phyloP scores from a whole-genome alignment of 2,113 vertebrate genomes.

The Tenebrosternarchus preto region DNA sequence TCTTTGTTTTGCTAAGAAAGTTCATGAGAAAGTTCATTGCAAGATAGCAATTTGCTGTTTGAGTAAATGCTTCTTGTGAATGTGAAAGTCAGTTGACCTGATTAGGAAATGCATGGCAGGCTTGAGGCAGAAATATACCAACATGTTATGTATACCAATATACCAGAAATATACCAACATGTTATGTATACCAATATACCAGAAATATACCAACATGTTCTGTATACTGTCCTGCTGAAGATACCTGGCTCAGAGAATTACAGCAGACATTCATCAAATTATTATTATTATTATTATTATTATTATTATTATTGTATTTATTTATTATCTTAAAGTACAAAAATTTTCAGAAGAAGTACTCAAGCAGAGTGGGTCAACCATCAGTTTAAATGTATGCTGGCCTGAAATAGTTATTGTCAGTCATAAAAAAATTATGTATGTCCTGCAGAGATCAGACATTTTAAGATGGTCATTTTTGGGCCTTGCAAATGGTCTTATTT shows the following conservation, averaged over 20 bases:
- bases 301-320: background rate
- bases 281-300: slow-evolving; percentile 1
- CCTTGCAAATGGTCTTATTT: slow-evolving; percentile 40
- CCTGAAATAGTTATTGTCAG: background rate
- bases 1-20: background rate
- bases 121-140: slow-evolving; percentile 3
- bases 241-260: slow-evolving; percentile 31
- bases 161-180: background rate
- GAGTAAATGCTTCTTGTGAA: slow-evolving; percentile 13
- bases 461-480: slow-evolving; percentile 12
- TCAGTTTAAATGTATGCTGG: slow-evolving; percentile 15
- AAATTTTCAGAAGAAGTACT: background rate
- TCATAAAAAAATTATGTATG: slow-evolving; percentile 39
- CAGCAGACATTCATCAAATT: slow-evolving; percentile 13
- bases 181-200: too few relatives aligned
- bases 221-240: slow-evolving; percentile 35
- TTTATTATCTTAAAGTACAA: background rate
- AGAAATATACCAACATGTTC: background rate
- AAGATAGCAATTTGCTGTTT: background rate
- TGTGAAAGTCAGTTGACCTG: background rate
- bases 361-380: background rate
- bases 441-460: slow-evolving; percentile 27
- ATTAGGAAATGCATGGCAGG: background rate
- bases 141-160: background rate
- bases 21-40: slow-evolving; percentile 2